These are phyloP conservation scores for Nyctalus aviator DNA, from an alignment of 2,797 vertebrate species.

Conservation along the genomic window DNA sequence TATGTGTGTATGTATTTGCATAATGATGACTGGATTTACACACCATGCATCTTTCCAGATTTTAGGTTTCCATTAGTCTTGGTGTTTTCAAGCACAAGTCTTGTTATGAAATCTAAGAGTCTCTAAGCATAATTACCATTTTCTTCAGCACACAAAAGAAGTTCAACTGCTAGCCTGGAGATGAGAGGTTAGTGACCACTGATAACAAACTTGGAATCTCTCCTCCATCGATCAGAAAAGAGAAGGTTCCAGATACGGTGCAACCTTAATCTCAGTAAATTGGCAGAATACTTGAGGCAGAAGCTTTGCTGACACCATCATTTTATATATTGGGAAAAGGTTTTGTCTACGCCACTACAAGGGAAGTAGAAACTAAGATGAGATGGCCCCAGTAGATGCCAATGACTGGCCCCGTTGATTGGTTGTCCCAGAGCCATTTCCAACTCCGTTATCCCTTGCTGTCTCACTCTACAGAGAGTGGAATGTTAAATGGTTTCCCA, in stretches of 20 bases:
- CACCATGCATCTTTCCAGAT: conserved; percentile 56
- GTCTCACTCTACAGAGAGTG: not conserved
- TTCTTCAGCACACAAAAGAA: conserved; percentile 47
- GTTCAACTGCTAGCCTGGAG: conserved; percentile 38
- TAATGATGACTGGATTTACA: conserved; percentile 69
- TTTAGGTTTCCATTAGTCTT: conserved; percentile 66
- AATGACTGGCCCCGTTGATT: not conserved
- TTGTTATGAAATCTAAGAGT: conserved; percentile 54
- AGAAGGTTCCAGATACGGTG: conserved; percentile 33
- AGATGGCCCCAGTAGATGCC: not conserved
- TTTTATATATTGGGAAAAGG: conserved; percentile 38
- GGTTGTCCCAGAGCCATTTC: not conserved
- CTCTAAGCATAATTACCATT: conserved; percentile 51
- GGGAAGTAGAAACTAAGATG: not conserved
- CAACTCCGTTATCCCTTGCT: not conserved
- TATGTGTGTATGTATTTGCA: conserved; percentile 67
- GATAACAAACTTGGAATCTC: conserved; percentile 55
- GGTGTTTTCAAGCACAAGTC: conserved; percentile 59
- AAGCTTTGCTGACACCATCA: not conserved
- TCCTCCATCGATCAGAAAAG: conserved; percentile 38
- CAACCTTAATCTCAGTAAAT: not conserved
- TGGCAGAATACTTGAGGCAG: conserved; percentile 24
- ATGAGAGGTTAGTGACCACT: not conserved
- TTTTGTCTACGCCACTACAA: not conserved
- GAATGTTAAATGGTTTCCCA: not conserved